Conservation (phyloP, 2,797 vertebrate species). For the Schizopygopsis pylzovi region DNA sequence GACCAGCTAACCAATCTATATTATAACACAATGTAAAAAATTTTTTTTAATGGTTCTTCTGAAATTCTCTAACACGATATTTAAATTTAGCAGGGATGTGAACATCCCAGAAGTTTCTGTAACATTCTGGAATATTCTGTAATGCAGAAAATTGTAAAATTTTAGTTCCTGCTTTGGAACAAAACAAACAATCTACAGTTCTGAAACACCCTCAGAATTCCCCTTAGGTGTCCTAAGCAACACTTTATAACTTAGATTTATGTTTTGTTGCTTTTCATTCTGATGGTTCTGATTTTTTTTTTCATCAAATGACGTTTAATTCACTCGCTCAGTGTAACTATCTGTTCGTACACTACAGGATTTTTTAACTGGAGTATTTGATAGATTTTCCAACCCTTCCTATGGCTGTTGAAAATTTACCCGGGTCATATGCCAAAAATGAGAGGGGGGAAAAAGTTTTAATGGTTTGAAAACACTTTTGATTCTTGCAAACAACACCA, state of each 20-base stretch:
- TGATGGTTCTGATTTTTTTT: conserved; percentile 63
- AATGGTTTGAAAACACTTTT: conserved; percentile 78
- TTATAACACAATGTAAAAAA: not conserved
- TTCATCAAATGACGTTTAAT: conserved; percentile 60
- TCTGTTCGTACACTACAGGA: conserved; percentile 60
- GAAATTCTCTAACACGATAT: too few species aligned
- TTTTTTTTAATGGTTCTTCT: not conserved
- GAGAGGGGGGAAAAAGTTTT: conserved; percentile 65
- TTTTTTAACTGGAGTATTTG: conserved; percentile 75
- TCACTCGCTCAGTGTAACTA: conserved; percentile 67
- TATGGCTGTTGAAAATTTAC: conserved; percentile 76
- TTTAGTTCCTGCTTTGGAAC: not conserved
- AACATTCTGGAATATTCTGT: too few species aligned
- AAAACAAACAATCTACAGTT: not conserved
- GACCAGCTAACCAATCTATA: not conserved
- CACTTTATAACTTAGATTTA: not conserved
- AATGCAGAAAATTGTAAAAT: too few species aligned
- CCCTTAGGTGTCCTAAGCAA: not conserved
- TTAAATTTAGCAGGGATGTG: too few species aligned
- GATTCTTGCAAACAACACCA: conserved; percentile 77
- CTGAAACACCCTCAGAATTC: not conserved
- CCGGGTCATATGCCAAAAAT: conserved; percentile 75
- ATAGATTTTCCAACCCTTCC: conserved; percentile 79
- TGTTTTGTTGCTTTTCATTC: conserved; percentile 34
- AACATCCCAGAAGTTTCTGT: too few species aligned